Evolutionary conservation across 2,888 invertebrate species (phyloP), one percentile per base, ranked within the genome.

Genomic region (Norana najaformis): DNA sequence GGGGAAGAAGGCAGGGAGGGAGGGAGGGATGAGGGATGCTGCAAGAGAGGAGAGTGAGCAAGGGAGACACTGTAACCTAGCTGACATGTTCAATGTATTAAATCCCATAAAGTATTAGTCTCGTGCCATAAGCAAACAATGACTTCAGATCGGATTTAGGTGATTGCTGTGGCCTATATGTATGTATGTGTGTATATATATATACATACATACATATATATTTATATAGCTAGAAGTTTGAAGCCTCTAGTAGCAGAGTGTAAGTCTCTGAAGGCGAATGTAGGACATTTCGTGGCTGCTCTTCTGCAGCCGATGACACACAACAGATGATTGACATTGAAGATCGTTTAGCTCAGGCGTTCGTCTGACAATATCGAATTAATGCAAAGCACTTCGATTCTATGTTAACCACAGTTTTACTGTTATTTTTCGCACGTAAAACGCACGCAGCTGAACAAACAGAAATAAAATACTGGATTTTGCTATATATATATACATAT

Each of bases 371-470:
- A 69, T 69, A 69, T n/a, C 30, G 69, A 69, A 69, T 69, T 69
- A 69, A 69, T 69, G 69, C 69, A 69, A 69, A 69, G n/a, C 69
- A 69, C 30, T 69, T 69, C 69, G 69, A 69, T 69, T 69, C 69
- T 69, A 69, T 69, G n/a, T 69, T 69, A 69, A 69, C 30, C 69
- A 69, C 69, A n/a, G 69, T n/a, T 69, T 69, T n/a, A n/a, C 69
- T 69, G 69, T 69, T 69, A 69, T 69, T 69, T n/a, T 69, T 69
- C 69, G 69, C 69, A 69, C 69, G 69, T 69, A 69, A n/a, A 69
- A 69, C 69, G 69, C n/a, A 8, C 8, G 69, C 69, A 69, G 69
- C 69, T 69, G 69, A 69, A 8, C 69, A 69, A 69, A 69, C 69
- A 69, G 69, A 69, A 69, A 69, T n/a, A n/a, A n/a, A 69, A 69